A percentile compares a stretch with the other conserved stretches of the same genome.
Evolutionary conservation across 2,888 invertebrate genomes (phyloP).

Genomic region (Ametastegia equiseti): DNA sequence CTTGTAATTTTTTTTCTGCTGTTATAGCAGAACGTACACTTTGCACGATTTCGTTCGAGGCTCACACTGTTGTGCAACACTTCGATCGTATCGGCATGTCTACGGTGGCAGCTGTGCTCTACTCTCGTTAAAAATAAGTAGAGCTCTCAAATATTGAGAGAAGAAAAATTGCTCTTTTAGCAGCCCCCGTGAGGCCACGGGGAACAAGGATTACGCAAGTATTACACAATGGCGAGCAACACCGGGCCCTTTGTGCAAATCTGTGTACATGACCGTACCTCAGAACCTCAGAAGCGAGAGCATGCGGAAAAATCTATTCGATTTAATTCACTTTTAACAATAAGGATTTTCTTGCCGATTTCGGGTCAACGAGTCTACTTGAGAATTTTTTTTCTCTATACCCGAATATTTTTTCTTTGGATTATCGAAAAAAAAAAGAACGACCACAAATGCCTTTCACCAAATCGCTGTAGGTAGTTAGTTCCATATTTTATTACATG

Average conservation of each 20-base stretch:
- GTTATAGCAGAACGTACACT: not conserved
- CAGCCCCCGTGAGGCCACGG: not conserved
- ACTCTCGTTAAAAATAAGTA: conserved; percentile 40
- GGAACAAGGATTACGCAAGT: conserved; percentile 29
- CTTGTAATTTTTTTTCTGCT: not conserved
- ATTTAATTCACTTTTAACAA: conserved; percentile 62
- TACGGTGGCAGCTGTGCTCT: conserved; percentile 15
- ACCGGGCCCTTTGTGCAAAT: conserved; percentile 44
- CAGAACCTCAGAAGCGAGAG: not conserved
- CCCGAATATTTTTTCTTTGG: not conserved
- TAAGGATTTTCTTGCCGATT: conserved; percentile 58
- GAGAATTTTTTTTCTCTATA: not conserved
- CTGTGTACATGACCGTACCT: not conserved
- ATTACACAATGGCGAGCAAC: conserved; percentile 37
- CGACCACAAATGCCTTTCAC: conserved; percentile 24
- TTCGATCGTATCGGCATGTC: conserved; percentile 16
- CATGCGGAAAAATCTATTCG: conserved; percentile 57
- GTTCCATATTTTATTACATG: not conserved
- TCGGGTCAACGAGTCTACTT: conserved; percentile 33
- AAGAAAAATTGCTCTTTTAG: conserved; percentile 31
- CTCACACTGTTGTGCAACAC: conserved; percentile 13
- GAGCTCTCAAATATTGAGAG: conserved; percentile 20
- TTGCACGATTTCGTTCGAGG: not conserved
- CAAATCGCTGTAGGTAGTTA: conserved; percentile 9
- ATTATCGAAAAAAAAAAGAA: not conserved